Base-by-base conservation (phyloP, 2,888 invertebrate species). In the Pachycephus smyrnensis region DNA sequence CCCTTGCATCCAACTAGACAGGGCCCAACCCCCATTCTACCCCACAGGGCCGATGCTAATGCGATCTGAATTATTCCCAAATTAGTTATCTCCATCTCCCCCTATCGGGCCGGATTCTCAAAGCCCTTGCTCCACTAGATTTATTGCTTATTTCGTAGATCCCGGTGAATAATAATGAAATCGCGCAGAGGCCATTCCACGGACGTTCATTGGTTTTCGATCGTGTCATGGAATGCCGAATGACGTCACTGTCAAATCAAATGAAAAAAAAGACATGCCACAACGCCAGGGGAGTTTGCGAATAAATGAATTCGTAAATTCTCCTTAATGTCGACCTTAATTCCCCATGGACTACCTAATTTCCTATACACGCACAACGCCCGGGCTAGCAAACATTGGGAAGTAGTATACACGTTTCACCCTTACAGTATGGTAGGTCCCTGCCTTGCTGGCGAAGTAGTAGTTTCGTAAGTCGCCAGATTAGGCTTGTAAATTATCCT, bases 1-100 rank as follows among this genome's bases (percentile, higher is more conserved):
- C 80, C 78, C 76, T 76, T 76, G 75, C 79, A 74, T 76, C 76
- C 37, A 71, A 76, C 73, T 69, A 36, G 40, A 77, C 77, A 37
- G 32, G 33, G 32, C 35, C 31, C 35, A 11, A 23, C 73, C 55
- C 75, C 73, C 73, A 76, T 69, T 75, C 68, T 36, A n/a, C 69
- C 40, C 73, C 31, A 23, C 32, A 33, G 6, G 12, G 71, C 71
- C 71, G 32, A 71, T 71, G 71, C 71, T 71, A 71, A 71, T 71
- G 71, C 71, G 71, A 71, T 71, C 71, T 71, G 71, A 71, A 71
- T 71, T 71, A 71, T 71, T 71, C 33, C 31, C 71, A 71, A 71
- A 71, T 71, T 71, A 71, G 71, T 71, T 71, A 71, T 71, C 71
- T 71, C 71, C 32, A 32, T 31, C 31, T 33, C 71, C 71, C 33